These are phyloP conservation scores for Trachymyrmex septentrionalis DNA, from an alignment of 1,140 invertebrate genomes.

Conservation along the genomic window DNA sequence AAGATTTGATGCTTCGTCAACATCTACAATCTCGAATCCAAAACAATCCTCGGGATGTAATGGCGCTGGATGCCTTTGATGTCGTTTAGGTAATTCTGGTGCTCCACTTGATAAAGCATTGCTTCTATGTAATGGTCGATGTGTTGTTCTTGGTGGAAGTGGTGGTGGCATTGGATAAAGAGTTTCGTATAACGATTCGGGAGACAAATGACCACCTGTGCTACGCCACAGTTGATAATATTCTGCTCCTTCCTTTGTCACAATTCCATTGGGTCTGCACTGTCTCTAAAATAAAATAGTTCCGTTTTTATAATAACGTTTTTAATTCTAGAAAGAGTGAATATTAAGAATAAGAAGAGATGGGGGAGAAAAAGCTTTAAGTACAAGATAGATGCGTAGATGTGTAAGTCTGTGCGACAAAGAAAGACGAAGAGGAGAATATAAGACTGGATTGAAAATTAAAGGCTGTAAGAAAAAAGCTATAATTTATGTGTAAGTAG, in stretches of 20 bases:
- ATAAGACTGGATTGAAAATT: too few species aligned
- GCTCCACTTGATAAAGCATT: conserved; percentile 87
- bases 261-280: conserved; percentile 74
- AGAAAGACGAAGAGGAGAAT: too few species aligned
- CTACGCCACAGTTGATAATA: conserved; percentile 86
- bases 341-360: too few species aligned
- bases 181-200: conserved; percentile 79
- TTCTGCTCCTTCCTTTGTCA: conserved; percentile 81
- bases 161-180: conserved; percentile 85
- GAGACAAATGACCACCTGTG: conserved; percentile 80
- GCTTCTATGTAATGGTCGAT: conserved; percentile 89
- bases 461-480: too few species aligned
- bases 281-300: conserved; percentile 74
- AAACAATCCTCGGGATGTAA: conserved; percentile 90
- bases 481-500: too few species aligned
- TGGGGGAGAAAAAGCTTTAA: too few species aligned
- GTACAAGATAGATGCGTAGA: too few species aligned
- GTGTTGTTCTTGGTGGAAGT: conserved; percentile 86
- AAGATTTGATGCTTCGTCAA: conserved; percentile 88
- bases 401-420: too few species aligned
- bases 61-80: conserved; percentile 85
- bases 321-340: too few species aligned
- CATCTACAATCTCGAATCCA: conserved; percentile 92
- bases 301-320: conserved; percentile 65
- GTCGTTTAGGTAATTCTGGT: conserved; percentile 83